A percentile compares a stretch with the other conserved stretches of the same genome.
These are phyloP conservation scores for Holacanthus passer DNA, from an alignment of 2,113 vertebrate genomes.

Conservation along the genomic window DNA sequence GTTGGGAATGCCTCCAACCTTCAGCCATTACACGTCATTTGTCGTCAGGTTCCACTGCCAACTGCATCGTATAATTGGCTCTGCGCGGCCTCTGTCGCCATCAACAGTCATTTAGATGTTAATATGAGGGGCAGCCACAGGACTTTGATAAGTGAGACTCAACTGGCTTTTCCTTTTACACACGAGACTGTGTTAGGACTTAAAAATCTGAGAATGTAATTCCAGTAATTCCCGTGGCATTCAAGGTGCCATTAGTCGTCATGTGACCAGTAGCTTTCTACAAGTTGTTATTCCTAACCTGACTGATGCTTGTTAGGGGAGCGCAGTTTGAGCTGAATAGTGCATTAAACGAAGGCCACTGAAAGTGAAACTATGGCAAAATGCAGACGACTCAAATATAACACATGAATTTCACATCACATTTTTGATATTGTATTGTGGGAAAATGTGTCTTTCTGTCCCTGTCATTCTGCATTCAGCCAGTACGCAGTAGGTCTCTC, in stretches of 20 bases:
- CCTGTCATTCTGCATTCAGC: constrained; percentile 11
- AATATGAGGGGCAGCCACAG: constrained; percentile 41
- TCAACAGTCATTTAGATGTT: constrained; percentile 61
- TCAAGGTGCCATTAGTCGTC: too few species aligned
- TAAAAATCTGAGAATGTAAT: constrained; percentile 21
- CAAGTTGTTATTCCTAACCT: too few species aligned
- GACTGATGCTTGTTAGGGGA: too few species aligned
- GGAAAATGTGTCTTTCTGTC: not conserved
- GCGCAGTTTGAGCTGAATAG: too few species aligned
- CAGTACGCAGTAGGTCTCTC: not conserved
- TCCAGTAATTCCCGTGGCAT: too few species aligned
- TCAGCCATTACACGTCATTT: constrained; percentile 61
- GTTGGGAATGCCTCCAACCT: constrained; percentile 54
- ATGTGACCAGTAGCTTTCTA: too few species aligned
- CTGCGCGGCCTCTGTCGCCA: constrained; percentile 33
- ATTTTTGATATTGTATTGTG: too few species aligned
- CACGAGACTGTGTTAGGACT: not conserved
- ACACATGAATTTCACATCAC: too few species aligned
- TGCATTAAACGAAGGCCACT: too few species aligned
- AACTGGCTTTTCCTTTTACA: not conserved
- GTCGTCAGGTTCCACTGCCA: constrained; percentile 56
- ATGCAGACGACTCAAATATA: too few species aligned
- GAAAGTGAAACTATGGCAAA: too few species aligned
- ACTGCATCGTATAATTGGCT: constrained; percentile 52
- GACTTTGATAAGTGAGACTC: constrained; percentile 31